Base-by-base conservation (phyloP, 2,888 invertebrate species). In the Eristalinus sepulchralis region DNA sequence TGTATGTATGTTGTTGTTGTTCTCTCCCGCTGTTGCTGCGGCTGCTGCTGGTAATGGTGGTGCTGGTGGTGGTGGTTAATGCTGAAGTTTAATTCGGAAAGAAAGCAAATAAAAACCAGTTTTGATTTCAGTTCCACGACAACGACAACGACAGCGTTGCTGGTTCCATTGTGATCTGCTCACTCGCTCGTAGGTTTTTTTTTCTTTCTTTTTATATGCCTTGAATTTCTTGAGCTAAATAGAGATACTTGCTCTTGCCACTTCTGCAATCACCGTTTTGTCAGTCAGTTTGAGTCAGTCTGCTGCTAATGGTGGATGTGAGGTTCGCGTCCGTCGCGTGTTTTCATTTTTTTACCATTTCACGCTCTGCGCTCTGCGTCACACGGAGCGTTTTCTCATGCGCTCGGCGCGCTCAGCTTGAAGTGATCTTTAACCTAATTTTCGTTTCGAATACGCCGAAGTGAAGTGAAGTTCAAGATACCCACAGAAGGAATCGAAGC, bases 51-150 rank as follows among this genome's bases (percentile, higher is more conserved):
- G 13, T 5, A 17, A 4, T 47, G 17, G 17, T n/a, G 47, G 0
- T 47, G 47, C 8, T 47, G 47, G 47, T 39, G 39, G 39, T 47
- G 47, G 57, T 27, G 57, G n/a, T 68, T 68, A 31, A 60, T 68
- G 63, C 72, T 68, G 64, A 82, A 85, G 72, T 82, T 83, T 71
- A 75, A 67, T 83, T 78, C 62, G 39, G 39, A 81, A 85, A 85
- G 86, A 86, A 86, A 86, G 83, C 86, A 86, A 79, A 78, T 73
- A 70, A 78, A 85, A 86, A 86, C 86, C 86, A 86, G 86, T 86
- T 86, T 86, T 71, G 64, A 72, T 70, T 73, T 78, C 77, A 53
- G 71, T 47, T 47, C 17, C 17, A 47, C 47, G 47, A 17, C 47
- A n/a, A 39, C 39, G 13, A 39, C 39, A n/a, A 47, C 47, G 47